Base-by-base conservation (phyloP, 2,113 vertebrate genomes). In the Tragelaphus imberbis region DNA sequence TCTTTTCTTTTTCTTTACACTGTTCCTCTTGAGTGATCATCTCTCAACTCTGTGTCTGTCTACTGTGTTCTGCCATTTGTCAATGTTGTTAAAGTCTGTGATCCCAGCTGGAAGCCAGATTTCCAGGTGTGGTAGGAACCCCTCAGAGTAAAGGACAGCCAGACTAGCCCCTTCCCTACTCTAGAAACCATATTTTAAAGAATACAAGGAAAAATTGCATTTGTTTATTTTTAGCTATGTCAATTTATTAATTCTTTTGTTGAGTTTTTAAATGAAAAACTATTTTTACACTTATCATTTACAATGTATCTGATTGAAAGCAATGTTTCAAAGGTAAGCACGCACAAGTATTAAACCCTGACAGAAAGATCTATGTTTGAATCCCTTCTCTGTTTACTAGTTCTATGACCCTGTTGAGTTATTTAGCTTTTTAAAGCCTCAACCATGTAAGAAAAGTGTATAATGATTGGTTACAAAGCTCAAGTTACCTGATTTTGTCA, bases 211-310 rank as follows among this genome's bases (percentile, higher is more conserved):
- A 79, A n/a, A 88, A 75, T 0, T 59, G 14, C 30, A 16, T 65
- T 87, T 61, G 5, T 0, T 27, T 82, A 0, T 27, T 68, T 91
- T 55, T 47, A 94, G n/a, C 30, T 71, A 47, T 21, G 53, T 58
- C 1, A 15, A 59, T 75, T 91, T 79, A 30, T 68, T 55, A 85
- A 53, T 5, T 85, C 9, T 65, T 79, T 65, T 84, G 9, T 25
- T 88, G 30, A 84, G 44, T 91, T 77, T 91, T 82, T 91, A 82
- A 85, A 51, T 63, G 30, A 30, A 75, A 91, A 65, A 27, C 16
- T 91, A 1, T n/a, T 59, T 81, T 85, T 88, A 53, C 33, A 59
- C 14, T 17, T 58, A 75, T 53, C 44, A 59, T 47, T 75, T 61
- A 25, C 53, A 36, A 53, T 10, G 1, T 49, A 40, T 59, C n/a